A percentile compares a stretch with the other conserved stretches of the same genome.
Conservation (phyloP, 2,888 invertebrate species). For the Drosophila helvetica region DNA sequence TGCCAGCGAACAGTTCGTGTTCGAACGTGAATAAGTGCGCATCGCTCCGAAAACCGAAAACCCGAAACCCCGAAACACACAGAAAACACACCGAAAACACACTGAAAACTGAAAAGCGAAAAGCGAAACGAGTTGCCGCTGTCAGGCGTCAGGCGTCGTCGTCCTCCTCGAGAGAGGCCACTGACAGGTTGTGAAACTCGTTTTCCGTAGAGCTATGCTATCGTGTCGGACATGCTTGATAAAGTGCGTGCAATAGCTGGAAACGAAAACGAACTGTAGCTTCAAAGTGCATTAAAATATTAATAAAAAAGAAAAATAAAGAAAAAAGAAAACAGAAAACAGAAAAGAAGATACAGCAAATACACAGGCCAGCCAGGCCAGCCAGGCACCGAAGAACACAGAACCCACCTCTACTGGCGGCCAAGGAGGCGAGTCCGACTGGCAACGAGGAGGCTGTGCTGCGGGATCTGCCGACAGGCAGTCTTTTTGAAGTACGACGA, state of each 20-base stretch:
- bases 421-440: neutral
- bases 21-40: conserved; percentile 83
- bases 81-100: conserved; percentile 56
- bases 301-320: neutral
- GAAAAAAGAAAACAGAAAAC: neutral
- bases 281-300: conserved; percentile 10
- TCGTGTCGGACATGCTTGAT: conserved; percentile 17
- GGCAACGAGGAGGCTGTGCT: neutral
- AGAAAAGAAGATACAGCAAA: no score
- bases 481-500: conserved; percentile 8
- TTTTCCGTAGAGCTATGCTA: conserved; percentile 46
- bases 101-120: conserved; percentile 18
- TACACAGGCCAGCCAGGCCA: neutral
- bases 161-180: conserved; percentile 43
- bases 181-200: conserved; percentile 71
- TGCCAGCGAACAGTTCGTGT: conserved; percentile 81
- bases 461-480: neutral
- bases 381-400: neutral
- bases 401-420: neutral
- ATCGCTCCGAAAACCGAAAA: conserved; percentile 53
- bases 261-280: conserved; percentile 15
- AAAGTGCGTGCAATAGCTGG: conserved; percentile 38
- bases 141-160: conserved; percentile 29
- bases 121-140: conserved; percentile 24
- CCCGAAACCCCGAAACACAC: conserved; percentile 5